Conservation (phyloP, 2,888 invertebrate species). For the Tetrapedia diversipes region DNA sequence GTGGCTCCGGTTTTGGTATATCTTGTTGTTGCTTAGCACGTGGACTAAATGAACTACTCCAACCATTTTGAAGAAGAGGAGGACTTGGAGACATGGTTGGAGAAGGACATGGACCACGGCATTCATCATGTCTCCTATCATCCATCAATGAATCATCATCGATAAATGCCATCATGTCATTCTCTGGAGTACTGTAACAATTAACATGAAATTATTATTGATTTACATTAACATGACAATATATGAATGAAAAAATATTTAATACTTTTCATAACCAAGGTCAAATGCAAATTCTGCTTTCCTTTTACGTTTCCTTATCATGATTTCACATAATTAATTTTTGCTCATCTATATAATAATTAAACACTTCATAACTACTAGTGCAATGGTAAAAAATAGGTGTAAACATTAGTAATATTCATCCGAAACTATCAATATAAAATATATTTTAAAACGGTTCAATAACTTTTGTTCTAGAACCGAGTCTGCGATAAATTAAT, state of each 20-base stretch:
- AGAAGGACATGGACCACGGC: constrained; percentile 83
- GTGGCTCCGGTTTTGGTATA: constrained; percentile 49
- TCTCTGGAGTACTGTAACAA: constrained; percentile 84
- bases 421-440: neutral
- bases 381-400: too few relatives aligned
- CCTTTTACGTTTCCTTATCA: neutral
- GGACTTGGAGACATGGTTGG: constrained; percentile 79
- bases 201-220: neutral
- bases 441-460: neutral
- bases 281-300: neutral
- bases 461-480: neutral
- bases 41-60: constrained; percentile 84
- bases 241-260: neutral
- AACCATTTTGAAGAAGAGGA: constrained; percentile 85
- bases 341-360: neutral
- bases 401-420: neutral
- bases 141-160: constrained; percentile 88
- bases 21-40: constrained; percentile 58
- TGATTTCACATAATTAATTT: constrained; percentile 6
- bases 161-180: constrained; percentile 90
- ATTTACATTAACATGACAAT: neutral
- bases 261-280: neutral
- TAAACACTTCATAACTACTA: neutral
- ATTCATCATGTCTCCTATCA: constrained; percentile 80
- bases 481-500: neutral